Evolutionary conservation across 2,888 invertebrate species (phyloP), one percentile per base, ranked within the genome.

Genomic region (Sclerodermus sp.): DNA sequence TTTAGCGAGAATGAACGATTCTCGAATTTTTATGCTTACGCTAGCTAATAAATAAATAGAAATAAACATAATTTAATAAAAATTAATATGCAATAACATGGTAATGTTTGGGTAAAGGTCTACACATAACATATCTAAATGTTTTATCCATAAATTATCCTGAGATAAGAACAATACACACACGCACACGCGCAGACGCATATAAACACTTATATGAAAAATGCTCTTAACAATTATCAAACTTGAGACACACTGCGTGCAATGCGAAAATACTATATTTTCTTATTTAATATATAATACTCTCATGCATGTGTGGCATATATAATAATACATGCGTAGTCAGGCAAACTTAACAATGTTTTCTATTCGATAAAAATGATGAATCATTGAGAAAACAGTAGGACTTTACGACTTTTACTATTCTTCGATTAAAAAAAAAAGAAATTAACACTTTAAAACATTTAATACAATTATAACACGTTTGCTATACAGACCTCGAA

Each of bases 1-100:
- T 37, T n/a, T 12, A 13, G 8, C 12, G 5, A 10, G 29, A 42
- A 42, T 42, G 16, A 32, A 31, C 23, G 32, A 29, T 42, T 13
- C 13, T n/a, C n/a, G n/a, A 14, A 29, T 14, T n/a, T 10, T 12
- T 36, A 12, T 13, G 5, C 14, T 8, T 9, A 36, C 13, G n/a
- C 37, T 36, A 13, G 13, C 37, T 42, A 32, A 32, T 42, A 32
- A 42, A 42, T 42, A 42, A 42, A 42, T 42, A 42, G 32, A 42
- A 32, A 32, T 16, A 42, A 42, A 32, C 32, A 42, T 42, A 42
- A 42, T 42, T 42, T n/a, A n/a, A 31, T 42, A 42, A 31, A 32
- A 42, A 42, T 32, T 6, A 9, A 30, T 12, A 32, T 32, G 16
- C 32, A 5, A 36, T 36, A 36, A 13, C 37, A 36, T 36, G 37